Percentiles rank a stretch among this genome's conserved stretches.
Evolutionary conservation across 2,797 vertebrate species (phyloP).

Genomic region (Mionectes olivaceus): DNA sequence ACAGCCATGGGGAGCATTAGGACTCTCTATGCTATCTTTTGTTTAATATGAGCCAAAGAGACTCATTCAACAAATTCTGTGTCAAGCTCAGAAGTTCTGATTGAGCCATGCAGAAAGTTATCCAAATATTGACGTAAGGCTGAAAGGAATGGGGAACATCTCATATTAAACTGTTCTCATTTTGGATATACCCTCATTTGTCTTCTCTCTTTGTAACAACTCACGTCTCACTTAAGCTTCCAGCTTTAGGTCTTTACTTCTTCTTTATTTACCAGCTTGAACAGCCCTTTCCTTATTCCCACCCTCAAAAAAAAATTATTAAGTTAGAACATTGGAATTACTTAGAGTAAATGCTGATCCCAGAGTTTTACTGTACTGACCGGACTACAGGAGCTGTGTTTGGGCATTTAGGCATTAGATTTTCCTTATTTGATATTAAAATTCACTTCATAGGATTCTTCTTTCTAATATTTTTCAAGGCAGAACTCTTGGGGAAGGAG

Average conservation of each 20-base stretch:
- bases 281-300: rapidly evolving
- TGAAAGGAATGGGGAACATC: slow-evolving; percentile 2
- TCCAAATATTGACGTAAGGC: slow-evolving; percentile 7
- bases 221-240: neutral
- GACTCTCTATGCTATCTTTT: neutral
- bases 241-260: neutral
- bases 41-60: neutral
- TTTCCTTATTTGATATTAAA: neutral
- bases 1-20: neutral
- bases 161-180: neutral
- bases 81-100: neutral
- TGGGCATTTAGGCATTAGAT: neutral
- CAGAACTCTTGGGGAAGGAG: neutral
- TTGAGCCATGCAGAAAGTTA: neutral
- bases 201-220: neutral
- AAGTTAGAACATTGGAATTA: neutral
- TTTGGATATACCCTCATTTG: neutral
- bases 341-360: neutral
- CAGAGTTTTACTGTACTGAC: neutral
- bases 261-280: neutral
- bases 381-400: neutral
- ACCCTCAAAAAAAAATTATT: neutral
- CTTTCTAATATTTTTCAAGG: neutral
- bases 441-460: neutral
- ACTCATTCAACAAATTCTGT: slow-evolving; percentile 1